phyloP scores from a whole-genome alignment of 2,888 invertebrate genomes.

The Pantelozetes paolii region DNA sequence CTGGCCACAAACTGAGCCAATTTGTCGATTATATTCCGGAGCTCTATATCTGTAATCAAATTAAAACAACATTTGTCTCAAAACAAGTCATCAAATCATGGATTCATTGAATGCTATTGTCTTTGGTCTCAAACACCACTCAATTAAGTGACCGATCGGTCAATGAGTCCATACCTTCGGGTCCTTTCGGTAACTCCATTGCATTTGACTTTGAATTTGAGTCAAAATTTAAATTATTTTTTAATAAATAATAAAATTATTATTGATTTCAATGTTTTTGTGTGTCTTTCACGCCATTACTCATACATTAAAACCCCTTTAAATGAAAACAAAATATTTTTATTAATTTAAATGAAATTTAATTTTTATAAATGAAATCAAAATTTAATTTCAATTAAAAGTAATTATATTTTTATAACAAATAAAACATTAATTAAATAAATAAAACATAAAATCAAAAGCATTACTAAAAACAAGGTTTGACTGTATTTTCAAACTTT shows the following conservation, averaged over 20 bases:
- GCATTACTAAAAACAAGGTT: background rate
- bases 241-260: background rate
- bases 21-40: slow-evolving; percentile 96
- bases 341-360: background rate
- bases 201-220: background rate
- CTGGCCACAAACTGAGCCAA: slow-evolving; percentile 96
- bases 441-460: background rate
- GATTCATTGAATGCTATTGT: background rate
- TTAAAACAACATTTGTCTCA: slow-evolving; percentile 2
- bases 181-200: slow-evolving; percentile 40
- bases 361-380: background rate
- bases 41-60: slow-evolving; percentile 58
- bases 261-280: background rate
- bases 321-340: background rate
- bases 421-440: background rate
- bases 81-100: background rate
- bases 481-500: background rate
- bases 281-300: slow-evolving; percentile 18
- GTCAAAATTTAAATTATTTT: background rate
- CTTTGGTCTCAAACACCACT: background rate
- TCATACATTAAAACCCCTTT: slow-evolving; percentile 4
- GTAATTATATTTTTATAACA: too few species aligned
- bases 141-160: background rate
- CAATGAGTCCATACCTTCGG: slow-evolving; percentile 26
- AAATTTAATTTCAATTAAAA: too few species aligned